Evolutionary conservation across 2,797 vertebrate species (phyloP), one percentile per base, ranked within the genome.

Genomic region (Sus cebifrons): DNA sequence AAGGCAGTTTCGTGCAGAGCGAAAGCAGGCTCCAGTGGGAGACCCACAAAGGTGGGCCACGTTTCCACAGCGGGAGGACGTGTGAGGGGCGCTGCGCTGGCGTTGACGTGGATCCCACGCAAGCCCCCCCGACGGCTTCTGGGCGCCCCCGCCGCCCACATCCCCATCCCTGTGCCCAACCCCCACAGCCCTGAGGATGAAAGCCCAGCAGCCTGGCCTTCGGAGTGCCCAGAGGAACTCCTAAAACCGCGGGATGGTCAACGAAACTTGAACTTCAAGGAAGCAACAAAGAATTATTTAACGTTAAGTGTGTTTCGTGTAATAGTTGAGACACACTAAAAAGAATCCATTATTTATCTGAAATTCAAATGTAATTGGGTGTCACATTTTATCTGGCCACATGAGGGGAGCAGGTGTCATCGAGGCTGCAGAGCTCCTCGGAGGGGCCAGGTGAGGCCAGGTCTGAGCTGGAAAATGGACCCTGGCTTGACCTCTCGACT

Each of bases 101-200:
- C 9, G 44, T 49, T 49, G 44, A 6, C 44, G 44, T 49, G 9
- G 40, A 1, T 16, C 71, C 36, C 15, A 44, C 6, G 92, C 2
- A 2, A 2, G 6, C 17, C 27, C 1, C 40, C 52, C 68, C 32
- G 15, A 3, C 4, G 0, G 3, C 15, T 58, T 81, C 36, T 54
- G 0, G 29, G 52, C 44, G 25, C 5, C 9, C 9, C 15, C 7
- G 4, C 9, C 29, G 15, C 32, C 8, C n/a, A 9, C 1, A 20
- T 27, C 9, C 13, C 32, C 2, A 5, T 12, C 4, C 0, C 27
- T 17, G 3, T 21, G 27, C 1, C 3, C 29, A 64, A 60, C 10
- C 11, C 8, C 13, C 21, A 14, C 14, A 62, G 9, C 3, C 13
- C 27, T 86, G 36, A 36, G 6, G 23, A 60, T 36, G 52, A 36